A percentile compares a stretch with the other conserved stretches of the same genome.
Evolutionary conservation across 2,888 invertebrate genomes (phyloP).

Genomic region (Hyposoter didymator): DNA sequence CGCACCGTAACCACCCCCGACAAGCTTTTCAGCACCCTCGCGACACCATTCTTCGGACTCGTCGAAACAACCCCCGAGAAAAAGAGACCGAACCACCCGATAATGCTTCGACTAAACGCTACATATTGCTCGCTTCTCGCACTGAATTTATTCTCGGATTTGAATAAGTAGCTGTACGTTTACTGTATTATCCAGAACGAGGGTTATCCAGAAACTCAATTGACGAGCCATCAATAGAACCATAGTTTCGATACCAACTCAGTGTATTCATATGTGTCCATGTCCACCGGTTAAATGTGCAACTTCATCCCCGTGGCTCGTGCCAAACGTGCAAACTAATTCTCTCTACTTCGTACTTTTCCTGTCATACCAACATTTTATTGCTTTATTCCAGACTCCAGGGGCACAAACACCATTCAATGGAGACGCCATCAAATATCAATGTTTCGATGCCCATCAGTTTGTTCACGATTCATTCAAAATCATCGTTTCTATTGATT

Average conservation of each 20-base stretch:
- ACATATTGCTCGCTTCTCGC: slow-evolving; percentile 83
- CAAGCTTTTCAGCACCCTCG: slow-evolving; percentile 56
- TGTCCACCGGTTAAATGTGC: slow-evolving; percentile 31
- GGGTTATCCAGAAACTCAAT: slow-evolving; percentile 58
- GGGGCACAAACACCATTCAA: slow-evolving; percentile 29
- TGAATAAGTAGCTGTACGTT: slow-evolving; percentile 78
- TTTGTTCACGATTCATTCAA: background rate
- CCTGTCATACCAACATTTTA: slow-evolving; percentile 40
- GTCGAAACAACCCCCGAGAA: slow-evolving; percentile 50
- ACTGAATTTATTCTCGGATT: slow-evolving; percentile 80
- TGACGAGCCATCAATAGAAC: slow-evolving; percentile 30
- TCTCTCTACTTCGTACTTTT: slow-evolving; percentile 34
- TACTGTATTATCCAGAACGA: slow-evolving; percentile 43
- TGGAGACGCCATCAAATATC: slow-evolving; percentile 9
- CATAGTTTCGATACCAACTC: slow-evolving; percentile 52
- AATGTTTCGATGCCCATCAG: background rate
- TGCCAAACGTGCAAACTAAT: slow-evolving; percentile 66
- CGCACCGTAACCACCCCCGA: slow-evolving; percentile 70
- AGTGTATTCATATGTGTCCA: background rate
- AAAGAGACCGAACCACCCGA: slow-evolving; percentile 38
- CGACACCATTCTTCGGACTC: slow-evolving; percentile 63
- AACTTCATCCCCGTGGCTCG: slow-evolving; percentile 33
- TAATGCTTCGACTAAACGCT: slow-evolving; percentile 81
- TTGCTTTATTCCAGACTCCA: slow-evolving; percentile 33
- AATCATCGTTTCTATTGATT: background rate